Evolutionary conservation across 2,888 invertebrate species (phyloP), one percentile per base, ranked within the genome.

Genomic region (Caenorhabditis sp.): DNA sequence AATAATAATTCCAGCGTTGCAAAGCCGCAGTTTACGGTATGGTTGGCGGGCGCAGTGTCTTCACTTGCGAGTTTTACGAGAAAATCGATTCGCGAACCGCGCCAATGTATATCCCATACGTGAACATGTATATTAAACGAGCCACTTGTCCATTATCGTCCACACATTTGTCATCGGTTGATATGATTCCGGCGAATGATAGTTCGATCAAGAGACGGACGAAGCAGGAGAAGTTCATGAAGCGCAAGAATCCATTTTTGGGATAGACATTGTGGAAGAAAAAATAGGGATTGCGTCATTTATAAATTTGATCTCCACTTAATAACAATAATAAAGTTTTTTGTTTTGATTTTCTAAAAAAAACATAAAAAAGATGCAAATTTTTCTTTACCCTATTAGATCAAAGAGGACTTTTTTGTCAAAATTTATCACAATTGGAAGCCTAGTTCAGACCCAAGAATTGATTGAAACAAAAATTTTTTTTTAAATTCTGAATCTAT

Each of bases 41-140:
- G 70, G 81, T 86, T 25, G 87, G 87, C 10, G 87, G 87, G 1
- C 67, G 86, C 36, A 77, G 81, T 50, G 84, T 87, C 36, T 87
- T 87, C 80, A 84, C 86, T 21, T 87, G 87, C 62, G 87, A 87
- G 60, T 74, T 84, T 58, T 87, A 87, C 66, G 81, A 85, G 62
- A 70, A 58, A 23, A 52, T 76, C 57, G 70, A 78, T 67, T 73
- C 80, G 7, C 61, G 63, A 50, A 77, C 71, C 31, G 64, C 73
- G 14, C 86, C 87, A 23, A 77, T 83, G 43, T 86, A 83, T 69
- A 77, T 82, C 1, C 83, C 87, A 20, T 85, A 80, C 69, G 79
- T 84, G 14, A 86, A 86, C 70, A 82, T 87, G 63, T 86, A 86
- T 75, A 75, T 85, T 61, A 85, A 83, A 67, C 70, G 77, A 54